These are phyloP conservation scores for Allacma fusca DNA, from an alignment of 2,888 invertebrate genomes.

Conservation along the genomic window DNA sequence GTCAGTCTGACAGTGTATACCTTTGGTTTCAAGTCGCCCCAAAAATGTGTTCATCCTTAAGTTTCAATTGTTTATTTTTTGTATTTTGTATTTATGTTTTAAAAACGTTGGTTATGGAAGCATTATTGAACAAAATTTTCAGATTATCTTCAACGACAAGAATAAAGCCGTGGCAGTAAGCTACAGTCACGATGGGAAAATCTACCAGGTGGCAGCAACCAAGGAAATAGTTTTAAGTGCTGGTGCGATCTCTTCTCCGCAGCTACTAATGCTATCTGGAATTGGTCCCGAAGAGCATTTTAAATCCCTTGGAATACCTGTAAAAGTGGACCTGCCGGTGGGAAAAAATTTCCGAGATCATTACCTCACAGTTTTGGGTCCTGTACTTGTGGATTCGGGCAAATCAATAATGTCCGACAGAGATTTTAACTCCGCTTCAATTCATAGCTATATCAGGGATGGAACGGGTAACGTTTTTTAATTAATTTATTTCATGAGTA, in stretches of 20 bases:
- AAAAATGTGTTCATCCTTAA: too few relatives aligned
- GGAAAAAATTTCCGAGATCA: slow-evolving; percentile 57
- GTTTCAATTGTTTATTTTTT: too few relatives aligned
- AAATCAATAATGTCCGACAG: slow-evolving; percentile 50
- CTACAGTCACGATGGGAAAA: slow-evolving; percentile 52
- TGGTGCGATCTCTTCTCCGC: slow-evolving; percentile 53
- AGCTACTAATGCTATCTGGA: slow-evolving; percentile 56
- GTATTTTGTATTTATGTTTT: too few relatives aligned
- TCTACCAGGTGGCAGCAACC: slow-evolving; percentile 50
- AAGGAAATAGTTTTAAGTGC: slow-evolving; percentile 56
- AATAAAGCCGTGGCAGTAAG: slow-evolving; percentile 54
- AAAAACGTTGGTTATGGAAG: too few relatives aligned
- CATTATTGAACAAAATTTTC: too few relatives aligned
- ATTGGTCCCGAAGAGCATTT: slow-evolving; percentile 53
- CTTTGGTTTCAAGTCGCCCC: too few relatives aligned
- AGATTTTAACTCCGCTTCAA: slow-evolving; percentile 40
- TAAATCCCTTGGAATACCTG: slow-evolving; percentile 45
- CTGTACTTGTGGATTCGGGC: slow-evolving; percentile 48
- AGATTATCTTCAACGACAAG: slow-evolving; percentile 10
- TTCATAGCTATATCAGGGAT: neutral
- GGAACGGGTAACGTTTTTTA: slow-evolving; percentile 31
- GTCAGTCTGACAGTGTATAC: too few relatives aligned
- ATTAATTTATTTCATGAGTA: neutral
- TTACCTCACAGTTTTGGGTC: slow-evolving; percentile 48
- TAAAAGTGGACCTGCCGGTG: slow-evolving; percentile 50